Evolutionary conservation across 2,888 invertebrate species (phyloP).

Genomic region (Sarcophaga variegata): DNA sequence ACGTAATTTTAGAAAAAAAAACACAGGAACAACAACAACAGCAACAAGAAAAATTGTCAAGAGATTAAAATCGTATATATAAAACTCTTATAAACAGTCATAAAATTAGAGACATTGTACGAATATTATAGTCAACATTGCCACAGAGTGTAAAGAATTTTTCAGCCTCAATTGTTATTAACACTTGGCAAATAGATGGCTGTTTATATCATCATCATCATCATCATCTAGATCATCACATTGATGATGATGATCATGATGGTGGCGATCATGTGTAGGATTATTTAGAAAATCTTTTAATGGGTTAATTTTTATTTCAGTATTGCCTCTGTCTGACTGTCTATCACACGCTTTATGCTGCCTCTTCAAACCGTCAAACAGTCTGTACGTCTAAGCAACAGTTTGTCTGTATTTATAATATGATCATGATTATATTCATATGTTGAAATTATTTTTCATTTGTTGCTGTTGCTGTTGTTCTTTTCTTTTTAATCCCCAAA

Average conservation of each 20-base stretch:
- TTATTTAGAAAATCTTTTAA: constrained; percentile 56
- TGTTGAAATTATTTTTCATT: constrained; percentile 66
- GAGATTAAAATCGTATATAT: constrained; percentile 68
- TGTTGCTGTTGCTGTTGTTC: constrained; percentile 6
- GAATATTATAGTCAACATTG: constrained; percentile 61
- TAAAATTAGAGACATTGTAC: constrained; percentile 69
- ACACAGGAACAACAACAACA: constrained; percentile 3
- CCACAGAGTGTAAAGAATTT: constrained; percentile 72
- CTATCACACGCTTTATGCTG: too few species aligned
- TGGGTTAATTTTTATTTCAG: constrained; percentile 62
- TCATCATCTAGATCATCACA: neutral
- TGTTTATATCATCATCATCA: constrained; percentile 3
- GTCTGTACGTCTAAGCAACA: neutral
- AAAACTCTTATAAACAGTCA: constrained; percentile 67
- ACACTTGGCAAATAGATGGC: constrained; percentile 60
- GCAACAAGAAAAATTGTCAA: constrained; percentile 63
- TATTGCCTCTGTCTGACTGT: neutral
- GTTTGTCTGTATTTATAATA: constrained; percentile 59
- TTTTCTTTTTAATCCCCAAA: constrained; percentile 43
- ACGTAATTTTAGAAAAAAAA: constrained; percentile 29
- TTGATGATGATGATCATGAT: neutral
- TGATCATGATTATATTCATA: constrained; percentile 68
- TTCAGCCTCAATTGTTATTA: constrained; percentile 71
- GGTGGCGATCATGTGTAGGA: neutral
- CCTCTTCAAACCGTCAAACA: neutral